phyloP scores from a whole-genome alignment of 2,797 vertebrate genomes.

The Myotis pilosus region DNA sequence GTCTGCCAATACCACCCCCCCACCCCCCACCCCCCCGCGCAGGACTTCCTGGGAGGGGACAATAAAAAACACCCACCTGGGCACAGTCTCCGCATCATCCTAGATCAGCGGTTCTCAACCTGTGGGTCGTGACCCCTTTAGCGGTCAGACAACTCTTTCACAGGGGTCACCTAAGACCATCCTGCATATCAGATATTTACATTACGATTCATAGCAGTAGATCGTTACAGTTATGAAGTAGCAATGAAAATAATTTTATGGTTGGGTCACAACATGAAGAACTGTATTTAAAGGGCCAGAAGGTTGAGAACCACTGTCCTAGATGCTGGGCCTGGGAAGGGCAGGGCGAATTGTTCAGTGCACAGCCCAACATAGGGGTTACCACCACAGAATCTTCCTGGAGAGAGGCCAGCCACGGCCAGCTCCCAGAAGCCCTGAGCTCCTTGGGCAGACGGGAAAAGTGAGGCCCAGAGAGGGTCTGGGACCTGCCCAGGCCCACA shows the following conservation, averaged over 20 bases:
- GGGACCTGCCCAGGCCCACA: neutral
- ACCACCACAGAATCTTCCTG: neutral
- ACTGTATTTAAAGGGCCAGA: no score
- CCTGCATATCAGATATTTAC: no score
- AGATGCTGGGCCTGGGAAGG: neutral
- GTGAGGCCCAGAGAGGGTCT: neutral
- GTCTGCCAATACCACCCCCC: neutral
- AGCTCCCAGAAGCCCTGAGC: neutral
- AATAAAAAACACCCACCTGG: neutral
- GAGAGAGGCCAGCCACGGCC: neutral
- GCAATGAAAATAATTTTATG: no score
- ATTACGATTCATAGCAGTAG: no score
- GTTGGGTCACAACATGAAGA: no score
- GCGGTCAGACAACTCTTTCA: no score
- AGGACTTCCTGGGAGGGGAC: neutral
- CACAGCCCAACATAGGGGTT: rapidly evolving
- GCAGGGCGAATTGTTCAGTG: neutral
- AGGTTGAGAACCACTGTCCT: no score
- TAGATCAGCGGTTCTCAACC: no score
- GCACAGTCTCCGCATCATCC: neutral
- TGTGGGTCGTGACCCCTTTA: no score
- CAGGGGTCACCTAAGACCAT: no score
- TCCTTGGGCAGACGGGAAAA: neutral
- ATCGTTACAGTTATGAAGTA: no score
- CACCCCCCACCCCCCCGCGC: rapidly evolving